Percentiles rank a stretch among this genome's conserved stretches.
Evolutionary conservation across 2,888 invertebrate species (phyloP).

Genomic region (Netelia virgata): DNA sequence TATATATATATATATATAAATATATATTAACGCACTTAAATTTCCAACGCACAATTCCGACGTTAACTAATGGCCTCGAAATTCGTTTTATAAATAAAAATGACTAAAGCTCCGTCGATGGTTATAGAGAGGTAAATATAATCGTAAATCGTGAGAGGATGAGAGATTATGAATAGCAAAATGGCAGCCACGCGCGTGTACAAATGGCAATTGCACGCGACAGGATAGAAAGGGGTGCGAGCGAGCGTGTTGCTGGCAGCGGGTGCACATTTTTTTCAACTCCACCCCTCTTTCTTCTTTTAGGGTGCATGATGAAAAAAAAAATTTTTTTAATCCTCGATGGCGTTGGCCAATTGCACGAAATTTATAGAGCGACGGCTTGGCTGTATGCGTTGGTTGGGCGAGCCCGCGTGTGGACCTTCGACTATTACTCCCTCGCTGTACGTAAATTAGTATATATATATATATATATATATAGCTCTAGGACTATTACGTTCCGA

Average conservation of each 20-base stretch:
- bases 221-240: conserved; percentile 46
- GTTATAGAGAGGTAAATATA: conserved; percentile 55
- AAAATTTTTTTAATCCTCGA: conserved; percentile 69
- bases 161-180: conserved; percentile 34
- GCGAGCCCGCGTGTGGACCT: conserved; percentile 32
- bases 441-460: conserved; percentile 34
- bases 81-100: conserved; percentile 39
- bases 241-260: conserved; percentile 69
- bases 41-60: conserved; percentile 17
- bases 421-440: conserved; percentile 24
- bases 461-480: conserved; percentile 16
- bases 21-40: not conserved
- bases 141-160: conserved; percentile 15
- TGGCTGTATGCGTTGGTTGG: conserved; percentile 48
- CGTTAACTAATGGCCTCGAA: conserved; percentile 21
- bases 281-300: conserved; percentile 52
- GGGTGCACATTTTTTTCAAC: conserved; percentile 69
- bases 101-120: conserved; percentile 40
- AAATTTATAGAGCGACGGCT: conserved; percentile 77
- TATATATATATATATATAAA: no score
- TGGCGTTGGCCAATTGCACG: conserved; percentile 75
- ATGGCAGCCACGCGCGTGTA: conserved; percentile 27
- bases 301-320: conserved; percentile 45
- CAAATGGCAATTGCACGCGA: conserved; percentile 68
- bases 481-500: conserved; percentile 60